These are phyloP conservation scores for Drosophila truncata DNA, from an alignment of 1,140 invertebrate species.

Conservation along the genomic window DNA sequence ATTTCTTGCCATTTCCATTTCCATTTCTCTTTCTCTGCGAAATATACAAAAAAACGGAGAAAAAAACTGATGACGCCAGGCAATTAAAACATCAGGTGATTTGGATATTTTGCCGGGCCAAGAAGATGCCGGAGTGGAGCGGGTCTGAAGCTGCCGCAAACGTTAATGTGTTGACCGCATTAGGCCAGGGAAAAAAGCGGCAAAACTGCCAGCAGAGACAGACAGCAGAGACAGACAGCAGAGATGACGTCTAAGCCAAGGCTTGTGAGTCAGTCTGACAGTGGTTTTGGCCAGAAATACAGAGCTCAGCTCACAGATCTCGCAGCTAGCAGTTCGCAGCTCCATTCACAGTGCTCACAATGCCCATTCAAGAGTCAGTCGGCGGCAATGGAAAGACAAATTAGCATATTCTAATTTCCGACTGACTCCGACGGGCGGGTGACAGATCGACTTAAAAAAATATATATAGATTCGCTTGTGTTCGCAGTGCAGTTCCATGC, in stretches of 20 bases:
- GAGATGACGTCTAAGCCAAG: constrained; percentile 69
- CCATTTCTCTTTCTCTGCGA: constrained; percentile 10
- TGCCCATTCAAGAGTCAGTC: constrained; percentile 62
- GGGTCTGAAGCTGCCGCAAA: constrained; percentile 32
- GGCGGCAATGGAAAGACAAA: constrained; percentile 48
- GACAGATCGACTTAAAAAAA: constrained; percentile 21
- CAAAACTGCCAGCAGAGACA: constrained; percentile 34
- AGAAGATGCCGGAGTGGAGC: constrained; percentile 5
- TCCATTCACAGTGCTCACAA: constrained; percentile 54
- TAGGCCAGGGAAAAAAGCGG: constrained; percentile 28
- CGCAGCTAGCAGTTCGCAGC: background rate
- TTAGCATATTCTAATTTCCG: constrained; percentile 79
- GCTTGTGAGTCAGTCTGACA: constrained; percentile 30
- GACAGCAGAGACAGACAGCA: too few relatives aligned
- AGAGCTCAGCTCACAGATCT: constrained; percentile 5
- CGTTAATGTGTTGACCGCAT: constrained; percentile 46
- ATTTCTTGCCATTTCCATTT: constrained; percentile 22
- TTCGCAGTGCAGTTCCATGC: constrained; percentile 40
- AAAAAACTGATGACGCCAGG: constrained; percentile 68
- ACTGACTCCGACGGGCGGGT: constrained; percentile 23
- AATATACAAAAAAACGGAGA: background rate
- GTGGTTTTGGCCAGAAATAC: constrained; percentile 35
- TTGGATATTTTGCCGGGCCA: constrained; percentile 58
- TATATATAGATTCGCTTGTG: background rate
- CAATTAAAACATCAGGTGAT: constrained; percentile 83